phyloP scores from a whole-genome alignment of 2,797 vertebrate genomes.

The Sebastes diaconus region DNA sequence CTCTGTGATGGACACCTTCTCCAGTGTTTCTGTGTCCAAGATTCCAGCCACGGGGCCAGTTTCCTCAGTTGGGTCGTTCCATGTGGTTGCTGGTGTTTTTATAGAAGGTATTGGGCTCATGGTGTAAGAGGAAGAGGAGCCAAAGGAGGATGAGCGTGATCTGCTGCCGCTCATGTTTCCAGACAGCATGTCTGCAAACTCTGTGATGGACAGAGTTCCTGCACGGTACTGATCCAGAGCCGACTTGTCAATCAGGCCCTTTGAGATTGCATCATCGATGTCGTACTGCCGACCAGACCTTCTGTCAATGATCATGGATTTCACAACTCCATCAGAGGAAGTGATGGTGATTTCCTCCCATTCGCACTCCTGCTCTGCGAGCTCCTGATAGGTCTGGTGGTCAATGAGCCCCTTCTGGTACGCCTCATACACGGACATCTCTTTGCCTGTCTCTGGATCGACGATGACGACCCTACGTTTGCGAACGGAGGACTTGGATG shows the following conservation, averaged over 20 bases:
- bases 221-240: conserved; percentile 95
- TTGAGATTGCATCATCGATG: conserved; percentile 93
- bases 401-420: conserved; percentile 98
- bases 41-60: conserved; percentile 95
- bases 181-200: conserved; percentile 98
- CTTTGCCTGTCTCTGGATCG: conserved; percentile 96
- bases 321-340: conserved; percentile 94
- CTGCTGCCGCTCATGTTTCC: conserved; percentile 91
- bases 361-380: conserved; percentile 97
- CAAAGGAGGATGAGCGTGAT: conserved; percentile 93
- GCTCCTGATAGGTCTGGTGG: conserved; percentile 96
- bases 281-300: conserved; percentile 96
- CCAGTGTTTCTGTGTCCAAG: conserved; percentile 95
- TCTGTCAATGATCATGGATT: conserved; percentile 96
- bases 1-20: conserved; percentile 96
- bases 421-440: conserved; percentile 98
- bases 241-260: conserved; percentile 92
- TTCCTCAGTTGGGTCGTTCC: conserved; percentile 95
- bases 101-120: conserved; percentile 84
- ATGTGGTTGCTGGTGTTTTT: conserved; percentile 85
- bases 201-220: conserved; percentile 94
- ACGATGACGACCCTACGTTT: conserved; percentile 98
- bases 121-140: conserved; percentile 91
- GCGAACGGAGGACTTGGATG: conserved; percentile 97
- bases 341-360: conserved; percentile 99